Evolutionary conservation across 2,113 vertebrate genomes (phyloP), one percentile per base, ranked within the genome.

Genomic region (Pseudorhombus dupliciocellatus): DNA sequence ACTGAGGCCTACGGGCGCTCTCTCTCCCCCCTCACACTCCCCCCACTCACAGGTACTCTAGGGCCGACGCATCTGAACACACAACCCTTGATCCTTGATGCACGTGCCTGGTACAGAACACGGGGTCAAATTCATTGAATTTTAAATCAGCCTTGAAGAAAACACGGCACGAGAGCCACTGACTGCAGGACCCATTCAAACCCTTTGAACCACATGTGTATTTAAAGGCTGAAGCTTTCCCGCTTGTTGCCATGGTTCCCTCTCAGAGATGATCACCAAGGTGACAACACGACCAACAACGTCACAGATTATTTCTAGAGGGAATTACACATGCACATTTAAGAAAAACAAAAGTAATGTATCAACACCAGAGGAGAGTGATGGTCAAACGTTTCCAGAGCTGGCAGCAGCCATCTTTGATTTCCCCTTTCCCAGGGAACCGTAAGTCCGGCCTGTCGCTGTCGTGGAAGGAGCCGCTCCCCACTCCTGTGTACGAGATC

Each of bases 381-480:
- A 57, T 12, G 2, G 6, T 28, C 40, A 21, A 30, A 30, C 20
- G 5, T 26, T 3, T 1, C 15, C 24, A 6, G 9, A 0, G 10
- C 8, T 5, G 15, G 26, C 66, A 40, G 25, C 66, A 28, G n/a
- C 44, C 24, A 24, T 37, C 30, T 68, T 64, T 73, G n/a, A 55
- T 51, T 34, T 56, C 54, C 59, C 9, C 44, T 50, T 24, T 71
- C 11, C 1, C 91, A 97, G 96, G 96, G 50, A 86, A 77, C 66
- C 93, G 94, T 75, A 97, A 94, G 79, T 51, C 93, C 0, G 92
- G 92, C 16, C 87, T 93, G 65, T 81, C 87, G 22, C 72, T 96
- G 72, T 93, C 95, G 0, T 98, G 97, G 97, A 95, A 96, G 58
- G 95, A 97, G 55, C 92, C 89, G 0, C 92, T 94, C 55, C 89